phyloP scores from a whole-genome alignment of 2,113 vertebrate genomes.

The Maccullochella peelii region DNA sequence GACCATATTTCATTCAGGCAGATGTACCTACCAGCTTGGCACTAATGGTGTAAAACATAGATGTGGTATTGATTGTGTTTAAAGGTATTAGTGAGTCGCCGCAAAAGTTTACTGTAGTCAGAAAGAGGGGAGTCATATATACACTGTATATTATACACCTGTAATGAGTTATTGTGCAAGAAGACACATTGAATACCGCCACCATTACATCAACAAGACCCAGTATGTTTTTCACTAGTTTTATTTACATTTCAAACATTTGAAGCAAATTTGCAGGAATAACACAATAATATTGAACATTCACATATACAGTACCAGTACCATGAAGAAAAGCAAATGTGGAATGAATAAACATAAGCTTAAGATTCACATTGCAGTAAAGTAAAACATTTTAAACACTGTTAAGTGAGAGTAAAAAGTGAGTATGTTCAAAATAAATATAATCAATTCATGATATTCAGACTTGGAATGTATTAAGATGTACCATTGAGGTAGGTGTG shows the following conservation, averaged over 20 bases:
- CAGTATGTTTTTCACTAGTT: not conserved
- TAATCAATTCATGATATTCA: conserved; percentile 10
- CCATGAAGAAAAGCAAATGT: conserved; percentile 11
- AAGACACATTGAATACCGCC: not conserved
- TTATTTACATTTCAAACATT: conserved; percentile 62
- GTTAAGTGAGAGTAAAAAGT: not conserved
- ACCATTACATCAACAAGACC: not conserved
- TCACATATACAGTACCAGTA: conserved; percentile 38
- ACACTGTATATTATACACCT: not conserved
- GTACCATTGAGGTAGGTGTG: conserved; percentile 65
- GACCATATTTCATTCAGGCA: not conserved
- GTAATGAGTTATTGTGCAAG: not conserved
- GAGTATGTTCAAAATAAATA: conserved; percentile 54
- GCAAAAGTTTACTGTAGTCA: not conserved
- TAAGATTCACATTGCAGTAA: conserved; percentile 28
- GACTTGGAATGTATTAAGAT: conserved; percentile 51
- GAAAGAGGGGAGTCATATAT: not conserved
- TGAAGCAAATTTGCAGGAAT: not conserved
- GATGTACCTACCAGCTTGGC: not conserved
- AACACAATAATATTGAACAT: conserved; percentile 21
- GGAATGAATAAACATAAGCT: conserved; percentile 21
- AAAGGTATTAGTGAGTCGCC: not conserved
- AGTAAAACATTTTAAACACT: conserved; percentile 24
- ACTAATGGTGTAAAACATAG: not conserved
- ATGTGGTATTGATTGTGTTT: not conserved